Conservation (phyloP, 92 coral and sea anemone genomes). For the Meandrina meandrites region DNA sequence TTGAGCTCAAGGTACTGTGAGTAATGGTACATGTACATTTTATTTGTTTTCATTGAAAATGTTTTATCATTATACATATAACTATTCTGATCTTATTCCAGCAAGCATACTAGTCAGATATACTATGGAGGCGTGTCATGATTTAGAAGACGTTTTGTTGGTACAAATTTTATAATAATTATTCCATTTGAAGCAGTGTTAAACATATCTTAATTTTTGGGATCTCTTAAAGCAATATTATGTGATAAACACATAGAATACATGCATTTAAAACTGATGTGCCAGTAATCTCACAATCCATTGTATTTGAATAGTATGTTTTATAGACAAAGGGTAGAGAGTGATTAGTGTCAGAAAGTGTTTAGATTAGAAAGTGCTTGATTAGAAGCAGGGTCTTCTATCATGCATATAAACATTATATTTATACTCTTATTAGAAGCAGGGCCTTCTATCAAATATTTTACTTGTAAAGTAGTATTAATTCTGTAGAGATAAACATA, state of each 20-base stretch:
- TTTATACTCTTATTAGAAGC: constrained; percentile 5
- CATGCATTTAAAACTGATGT: too few relatives aligned
- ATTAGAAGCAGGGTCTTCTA: constrained; percentile 31
- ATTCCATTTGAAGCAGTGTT: too few relatives aligned
- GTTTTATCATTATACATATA: neutral
- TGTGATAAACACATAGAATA: too few relatives aligned
- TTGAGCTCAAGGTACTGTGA: neutral
- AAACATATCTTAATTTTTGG: too few relatives aligned
- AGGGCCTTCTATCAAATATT: constrained; percentile 4
- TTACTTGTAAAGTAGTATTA: neutral
- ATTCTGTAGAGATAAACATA: too few relatives aligned
- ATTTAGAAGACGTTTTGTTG: too few relatives aligned
- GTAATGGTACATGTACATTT: neutral
- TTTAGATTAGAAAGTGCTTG: neutral
- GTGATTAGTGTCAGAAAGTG: neutral
- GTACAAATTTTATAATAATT: too few relatives aligned
- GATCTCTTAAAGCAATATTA: too few relatives aligned
- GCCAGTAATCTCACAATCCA: too few relatives aligned
- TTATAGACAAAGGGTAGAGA: neutral
- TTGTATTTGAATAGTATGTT: neutral
- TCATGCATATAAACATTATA: constrained; percentile 2
- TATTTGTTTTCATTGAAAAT: neutral
- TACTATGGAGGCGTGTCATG: too few relatives aligned
- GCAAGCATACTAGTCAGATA: neutral
- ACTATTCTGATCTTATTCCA: neutral